Conservation (phyloP, 2,888 invertebrate genomes). For the Euclidia mi region DNA sequence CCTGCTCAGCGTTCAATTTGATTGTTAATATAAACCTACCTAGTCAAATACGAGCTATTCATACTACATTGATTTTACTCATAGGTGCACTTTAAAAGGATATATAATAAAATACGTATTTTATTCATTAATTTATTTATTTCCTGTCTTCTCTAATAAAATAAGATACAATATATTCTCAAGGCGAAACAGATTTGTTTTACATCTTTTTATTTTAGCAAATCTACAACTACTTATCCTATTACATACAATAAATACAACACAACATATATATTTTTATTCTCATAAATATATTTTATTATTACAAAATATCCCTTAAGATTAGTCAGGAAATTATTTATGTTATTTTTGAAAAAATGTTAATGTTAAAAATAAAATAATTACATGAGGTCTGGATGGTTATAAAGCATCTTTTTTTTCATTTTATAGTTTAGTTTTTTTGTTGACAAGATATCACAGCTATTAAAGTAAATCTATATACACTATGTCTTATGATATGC, state of each 20-base stretch:
- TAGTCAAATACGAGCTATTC: too few relatives aligned
- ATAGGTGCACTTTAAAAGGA: background rate
- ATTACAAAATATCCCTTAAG: constrained; percentile 75
- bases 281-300: constrained; percentile 68
- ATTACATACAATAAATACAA: constrained; percentile 81
- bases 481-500: constrained; percentile 63
- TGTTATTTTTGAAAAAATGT: constrained; percentile 54
- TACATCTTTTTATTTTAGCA: constrained; percentile 63
- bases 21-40: too few relatives aligned
- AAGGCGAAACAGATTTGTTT: constrained; percentile 73
- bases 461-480: constrained; percentile 82
- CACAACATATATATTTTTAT: constrained; percentile 65
- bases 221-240: constrained; percentile 63
- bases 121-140: constrained; percentile 70
- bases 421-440: constrained; percentile 62
- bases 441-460: constrained; percentile 85
- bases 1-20: too few relatives aligned
- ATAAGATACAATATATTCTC: constrained; percentile 75
- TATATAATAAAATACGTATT: constrained; percentile 27
- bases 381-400: constrained; percentile 48
- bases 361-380: constrained; percentile 54
- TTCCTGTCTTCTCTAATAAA: constrained; percentile 73
- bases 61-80: background rate
- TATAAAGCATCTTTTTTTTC: constrained; percentile 64
- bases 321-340: constrained; percentile 80